Base-by-base conservation (phyloP, 1,140 invertebrate species). In the Ephestia elutella region DNA sequence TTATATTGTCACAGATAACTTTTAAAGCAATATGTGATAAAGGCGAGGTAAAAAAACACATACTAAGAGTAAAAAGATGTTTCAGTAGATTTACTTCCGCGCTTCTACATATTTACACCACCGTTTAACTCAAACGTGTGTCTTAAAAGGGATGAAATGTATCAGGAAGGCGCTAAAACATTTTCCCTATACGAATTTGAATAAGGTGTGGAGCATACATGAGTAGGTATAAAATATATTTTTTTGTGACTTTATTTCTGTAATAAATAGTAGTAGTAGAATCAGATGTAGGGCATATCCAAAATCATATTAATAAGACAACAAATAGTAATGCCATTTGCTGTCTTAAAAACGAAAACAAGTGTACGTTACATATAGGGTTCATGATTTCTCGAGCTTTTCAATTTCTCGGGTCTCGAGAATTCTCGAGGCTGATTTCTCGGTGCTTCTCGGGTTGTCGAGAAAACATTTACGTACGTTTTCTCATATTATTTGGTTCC, bases 61-160 rank as follows among this genome's bases (percentile, higher is more conserved):
- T 44, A 15, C 13, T 44, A 44, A 44, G 15, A 44, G 38, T 44
- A 44, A 44, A 44, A 15, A 44, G 3, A 17, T 44, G 38, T 44
- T 32, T 44, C 38, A 15, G 38, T 44, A 44, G 38, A 44, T 44
- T 44, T 44, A 44, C 38, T 44, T 44, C 38, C 38, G 38, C 28
- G 50, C 50, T 53, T 53, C 21, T 53, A 53, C 21, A 53, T 53
- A 53, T 53, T 53, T 53, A 53, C 20, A 53, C 50, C 19, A 25
- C 11, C 50, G n/a, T 53, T 53, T 53, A 53, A 53, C 19, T 53
- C 21, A 25, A 53, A 53, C 38, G 38, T 53, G 50, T 53, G 20
- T 53, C 50, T 53, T 50, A 53, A 53, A 53, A 53, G 50, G 50
- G 50, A 53, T 53, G 21, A 53, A 25, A 53, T 25, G 50, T 53